A percentile compares a stretch with the other conserved stretches of the same genome.
Evolutionary conservation across 2,113 vertebrate species (phyloP).

Genomic region (Larimichthys polyactis): DNA sequence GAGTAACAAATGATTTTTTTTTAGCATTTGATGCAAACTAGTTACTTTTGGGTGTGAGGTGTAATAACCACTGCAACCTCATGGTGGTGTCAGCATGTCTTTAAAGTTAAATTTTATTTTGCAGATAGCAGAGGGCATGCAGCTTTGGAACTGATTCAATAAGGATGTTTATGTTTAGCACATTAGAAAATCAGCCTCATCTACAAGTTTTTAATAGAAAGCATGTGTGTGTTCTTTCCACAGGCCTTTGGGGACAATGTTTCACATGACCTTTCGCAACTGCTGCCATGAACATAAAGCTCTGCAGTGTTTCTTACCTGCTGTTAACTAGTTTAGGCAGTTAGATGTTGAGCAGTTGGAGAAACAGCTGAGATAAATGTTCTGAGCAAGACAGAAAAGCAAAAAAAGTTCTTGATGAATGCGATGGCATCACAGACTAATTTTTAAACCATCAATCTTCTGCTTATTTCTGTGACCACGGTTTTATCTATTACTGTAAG

Average conservation of each 20-base stretch:
- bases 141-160: constrained; percentile 44
- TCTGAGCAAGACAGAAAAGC: background rate
- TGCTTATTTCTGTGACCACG: constrained; percentile 22
- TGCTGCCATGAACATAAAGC: constrained; percentile 25
- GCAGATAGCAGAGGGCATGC: background rate
- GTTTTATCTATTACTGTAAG: background rate
- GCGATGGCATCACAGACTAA: background rate
- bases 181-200: constrained; percentile 38
- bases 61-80: constrained; percentile 6
- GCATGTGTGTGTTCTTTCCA: constrained; percentile 53
- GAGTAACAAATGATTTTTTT: too few relatives aligned
- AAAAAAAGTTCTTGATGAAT: constrained; percentile 6
- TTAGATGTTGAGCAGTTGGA: constrained; percentile 12
- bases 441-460: constrained; percentile 25
- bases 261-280: constrained; percentile 60
- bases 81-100: background rate
- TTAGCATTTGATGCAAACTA: too few relatives aligned
- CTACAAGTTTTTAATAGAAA: constrained; percentile 49
- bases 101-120: constrained; percentile 7
- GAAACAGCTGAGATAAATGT: constrained; percentile 9
- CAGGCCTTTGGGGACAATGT: constrained; percentile 44
- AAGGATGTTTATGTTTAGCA: constrained; percentile 63
- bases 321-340: constrained; percentile 11
- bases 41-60: background rate
- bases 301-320: constrained; percentile 52